Base-by-base conservation (phyloP, 2,888 invertebrate genomes). In the Ceratothoa steindachneri region DNA sequence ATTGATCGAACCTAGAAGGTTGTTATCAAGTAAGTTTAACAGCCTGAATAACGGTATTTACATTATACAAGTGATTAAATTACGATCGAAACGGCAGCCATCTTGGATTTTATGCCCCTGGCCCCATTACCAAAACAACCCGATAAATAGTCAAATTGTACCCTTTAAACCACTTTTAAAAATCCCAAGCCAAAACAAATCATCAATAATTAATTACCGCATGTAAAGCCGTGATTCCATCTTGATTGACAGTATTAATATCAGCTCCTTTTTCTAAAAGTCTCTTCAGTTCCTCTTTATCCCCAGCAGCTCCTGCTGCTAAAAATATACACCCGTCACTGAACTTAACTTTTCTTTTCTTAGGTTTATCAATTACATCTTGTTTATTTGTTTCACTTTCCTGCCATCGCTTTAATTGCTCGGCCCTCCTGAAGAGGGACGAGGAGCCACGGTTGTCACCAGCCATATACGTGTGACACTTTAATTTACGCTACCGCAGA, bases 171-270 rank as follows among this genome's bases (percentile, higher is more conserved):
- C 22, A n/a, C 1, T 29, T 19, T 2, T 12, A 29, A 22, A 22
- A 22, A 22, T 29, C 27, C 60, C 12, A 22, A 60, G 3, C 22
- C 24, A 31, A 51, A 22, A 22, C 12, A 71, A 27, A 12, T 30
- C 22, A 31, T 12, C 5, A 73, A 51, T 52, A 3, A 15, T 19
- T 15, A 76, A 74, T 74, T 88, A 98, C 98, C 93, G 99, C 98
- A 87, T 99, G 99, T 80, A 99, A 87, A 75, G 98, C 98, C 75
- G 99, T 99, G 82, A 99, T 89, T 80, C 99, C 99, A 86, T 99
- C 99, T 81, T 97, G 94, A 87, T 98, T 98, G 77, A 95, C 92
- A 80, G 97, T 97, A 88, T 99, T 95, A 84, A 99, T 97, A 86
- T 98, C 96, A 82, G 97, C 97, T 82, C 95, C 94, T 85, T 92